Percentiles rank a stretch among this genome's conserved stretches.
Evolutionary conservation across 2,113 vertebrate genomes (phyloP).

Genomic region (Osmerus mordax): DNA sequence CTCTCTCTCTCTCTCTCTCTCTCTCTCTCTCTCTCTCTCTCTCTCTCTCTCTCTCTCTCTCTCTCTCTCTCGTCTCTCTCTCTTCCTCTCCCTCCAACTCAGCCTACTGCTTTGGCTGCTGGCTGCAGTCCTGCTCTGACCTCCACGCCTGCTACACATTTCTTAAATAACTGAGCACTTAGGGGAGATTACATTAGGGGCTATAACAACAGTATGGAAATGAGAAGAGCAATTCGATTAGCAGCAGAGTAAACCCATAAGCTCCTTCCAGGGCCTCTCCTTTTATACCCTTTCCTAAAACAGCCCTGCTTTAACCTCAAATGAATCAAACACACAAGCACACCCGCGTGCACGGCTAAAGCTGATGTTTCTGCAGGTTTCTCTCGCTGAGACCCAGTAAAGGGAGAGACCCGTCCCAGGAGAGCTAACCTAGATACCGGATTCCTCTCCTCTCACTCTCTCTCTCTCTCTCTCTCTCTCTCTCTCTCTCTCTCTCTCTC

Average conservation of each 20-base stretch:
- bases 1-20: neutral
- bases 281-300: slow-evolving; percentile 72
- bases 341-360: slow-evolving; percentile 46
- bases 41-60: slow-evolving; percentile 3
- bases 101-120: slow-evolving; percentile 40
- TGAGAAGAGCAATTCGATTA: slow-evolving; percentile 76
- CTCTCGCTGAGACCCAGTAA: slow-evolving; percentile 42
- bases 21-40: too few species aligned
- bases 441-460: slow-evolving; percentile 54
- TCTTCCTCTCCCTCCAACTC: slow-evolving; percentile 15
- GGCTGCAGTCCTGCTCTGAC: slow-evolving; percentile 62
- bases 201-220: slow-evolving; percentile 78
- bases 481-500: slow-evolving; percentile 29
- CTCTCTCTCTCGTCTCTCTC: slow-evolving; percentile 4
- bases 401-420: slow-evolving; percentile 51
- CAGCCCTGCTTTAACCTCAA: slow-evolving; percentile 66
- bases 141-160: slow-evolving; percentile 67
- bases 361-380: slow-evolving; percentile 57
- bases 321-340: slow-evolving; percentile 66
- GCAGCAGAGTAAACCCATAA: slow-evolving; percentile 69
- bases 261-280: slow-evolving; percentile 60
- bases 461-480: too few species aligned
- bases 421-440: slow-evolving; percentile 69
- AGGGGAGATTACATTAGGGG: slow-evolving; percentile 74
- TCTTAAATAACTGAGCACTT: slow-evolving; percentile 79